A percentile compares a stretch with the other conserved stretches of the same genome.
Conservation (phyloP, 2,888 invertebrate genomes). For the Cabera pusaria region DNA sequence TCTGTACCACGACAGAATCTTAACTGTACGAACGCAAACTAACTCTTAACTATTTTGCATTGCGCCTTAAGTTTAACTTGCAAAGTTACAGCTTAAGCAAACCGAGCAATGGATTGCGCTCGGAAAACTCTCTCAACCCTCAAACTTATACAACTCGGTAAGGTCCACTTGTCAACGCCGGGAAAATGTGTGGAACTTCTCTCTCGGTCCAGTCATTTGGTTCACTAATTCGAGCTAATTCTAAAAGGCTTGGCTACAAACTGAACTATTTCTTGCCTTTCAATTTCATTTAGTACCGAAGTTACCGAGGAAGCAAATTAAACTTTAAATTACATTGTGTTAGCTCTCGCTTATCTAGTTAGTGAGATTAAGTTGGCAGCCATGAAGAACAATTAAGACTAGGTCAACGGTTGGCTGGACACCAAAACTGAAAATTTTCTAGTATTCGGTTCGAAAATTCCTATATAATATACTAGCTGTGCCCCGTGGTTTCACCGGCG, state of each 20-base stretch:
- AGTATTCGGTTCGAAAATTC: no score
- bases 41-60: slow-evolving; percentile 30
- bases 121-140: slow-evolving; percentile 20
- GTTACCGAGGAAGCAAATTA: slow-evolving; percentile 4
- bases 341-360: slow-evolving; percentile 1
- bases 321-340: slow-evolving; percentile 18
- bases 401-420: background rate
- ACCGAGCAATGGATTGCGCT: slow-evolving; percentile 30
- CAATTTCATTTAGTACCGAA: slow-evolving; percentile 22
- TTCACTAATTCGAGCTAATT: slow-evolving; percentile 59
- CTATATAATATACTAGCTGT: no score
- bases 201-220: slow-evolving; percentile 53
- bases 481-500: no score
- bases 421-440: no score
- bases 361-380: slow-evolving; percentile 5
- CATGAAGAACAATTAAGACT: background rate
- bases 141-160: slow-evolving; percentile 30
- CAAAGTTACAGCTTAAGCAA: background rate
- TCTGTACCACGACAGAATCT: slow-evolving; percentile 31
- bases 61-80: slow-evolving; percentile 21
- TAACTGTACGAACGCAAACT: slow-evolving; percentile 15
- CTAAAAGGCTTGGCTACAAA: slow-evolving; percentile 39
- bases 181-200: slow-evolving; percentile 54
- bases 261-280: slow-evolving; percentile 25
- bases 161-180: slow-evolving; percentile 53